Base-by-base conservation (phyloP, 2,888 invertebrate genomes). In the Acleris laterana region DNA sequence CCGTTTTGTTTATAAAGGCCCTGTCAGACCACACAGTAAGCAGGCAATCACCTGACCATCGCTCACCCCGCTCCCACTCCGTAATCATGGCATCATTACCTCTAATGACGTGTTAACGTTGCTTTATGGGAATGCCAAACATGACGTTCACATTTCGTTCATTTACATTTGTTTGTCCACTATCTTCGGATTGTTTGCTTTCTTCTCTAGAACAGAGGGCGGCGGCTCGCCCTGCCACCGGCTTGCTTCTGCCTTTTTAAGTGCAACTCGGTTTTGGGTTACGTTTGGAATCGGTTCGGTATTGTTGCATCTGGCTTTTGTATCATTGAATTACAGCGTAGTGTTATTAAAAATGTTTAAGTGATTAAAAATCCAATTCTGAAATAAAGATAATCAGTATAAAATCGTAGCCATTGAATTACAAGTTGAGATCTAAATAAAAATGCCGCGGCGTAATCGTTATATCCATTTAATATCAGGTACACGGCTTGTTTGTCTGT, bases 41-140 rank as follows among this genome's bases (percentile, higher is more conserved):
- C 81, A 83, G 85, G 83, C 86, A 86, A 89, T 90, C 89, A 87
- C 81, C 82, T 84, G 85, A 80, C 80, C 85, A 85, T 84, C 83
- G 84, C 80, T 83, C 85, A 82, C 83, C 84, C 83, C 79, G 84
- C 87, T 84, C 84, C 85, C 82, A 83, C 86, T 83, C 80, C 83
- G 88, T 90, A 92, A 92, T 92, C 89, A 91, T 83, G 87, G 85
- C 91, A 91, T 93, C 92, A 93, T 92, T 92, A 90, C 90, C 87
- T 89, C 88, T 93, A 93, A 92, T 93, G 90, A 93, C 90, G 93
- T 92, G 93, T 91, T 93, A 93, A 92, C 92, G 88, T 88, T 87
- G 85, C 90, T 90, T 91, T 93, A 93, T 92, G 93, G 92, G 93
- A 92, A 93, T 91, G 91, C 92, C 92, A 93, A 93, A 93, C 93